Conservation (phyloP, 2,888 invertebrate species). For the Tenthredo amoena region DNA sequence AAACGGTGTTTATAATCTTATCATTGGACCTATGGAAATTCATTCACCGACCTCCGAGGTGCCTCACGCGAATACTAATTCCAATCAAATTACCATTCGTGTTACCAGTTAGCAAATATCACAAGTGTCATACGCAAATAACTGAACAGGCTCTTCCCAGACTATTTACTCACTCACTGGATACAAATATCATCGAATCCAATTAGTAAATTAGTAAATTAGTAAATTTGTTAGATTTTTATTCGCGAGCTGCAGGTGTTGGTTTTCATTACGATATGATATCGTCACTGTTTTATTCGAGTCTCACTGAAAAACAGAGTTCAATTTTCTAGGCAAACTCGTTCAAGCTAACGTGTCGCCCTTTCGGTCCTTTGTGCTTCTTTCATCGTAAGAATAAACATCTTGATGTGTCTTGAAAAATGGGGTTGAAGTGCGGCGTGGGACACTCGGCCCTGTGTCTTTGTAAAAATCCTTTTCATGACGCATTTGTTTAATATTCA, state of each 20-base stretch:
- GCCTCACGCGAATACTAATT: background rate
- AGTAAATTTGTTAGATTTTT: background rate
- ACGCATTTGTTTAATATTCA: background rate
- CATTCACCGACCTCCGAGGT: background rate
- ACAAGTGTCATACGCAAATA: slow-evolving; percentile 16
- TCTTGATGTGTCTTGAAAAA: background rate
- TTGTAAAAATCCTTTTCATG: background rate
- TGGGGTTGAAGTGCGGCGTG: background rate
- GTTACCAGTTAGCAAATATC: slow-evolving; percentile 1
- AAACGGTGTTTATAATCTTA: background rate
- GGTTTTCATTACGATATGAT: background rate
- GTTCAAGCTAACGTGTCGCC: background rate
- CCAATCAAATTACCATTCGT: background rate
- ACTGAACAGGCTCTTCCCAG: background rate
- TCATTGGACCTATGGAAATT: background rate
- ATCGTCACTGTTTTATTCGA: background rate
- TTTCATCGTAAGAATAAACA: background rate
- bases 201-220: background rate
- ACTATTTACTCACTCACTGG: background rate
- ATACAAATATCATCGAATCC: background rate
- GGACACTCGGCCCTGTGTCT: background rate
- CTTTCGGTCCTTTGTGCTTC: background rate
- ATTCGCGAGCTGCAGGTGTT: background rate
- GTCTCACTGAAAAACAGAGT: background rate
- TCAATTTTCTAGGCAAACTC: background rate